These are phyloP conservation scores for Diabrotica undecimpunctata DNA, from an alignment of 1,140 invertebrate species.

Conservation along the genomic window DNA sequence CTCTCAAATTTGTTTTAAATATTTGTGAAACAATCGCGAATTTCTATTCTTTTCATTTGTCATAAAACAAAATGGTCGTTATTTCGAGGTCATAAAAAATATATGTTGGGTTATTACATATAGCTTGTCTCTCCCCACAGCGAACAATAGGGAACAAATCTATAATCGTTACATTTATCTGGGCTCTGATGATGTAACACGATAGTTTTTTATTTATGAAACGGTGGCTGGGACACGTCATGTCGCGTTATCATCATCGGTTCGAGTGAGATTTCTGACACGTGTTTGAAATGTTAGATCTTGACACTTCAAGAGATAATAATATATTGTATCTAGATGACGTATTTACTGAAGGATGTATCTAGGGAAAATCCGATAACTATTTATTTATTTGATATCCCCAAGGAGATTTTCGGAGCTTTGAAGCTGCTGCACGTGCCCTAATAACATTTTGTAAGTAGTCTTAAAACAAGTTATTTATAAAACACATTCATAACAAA, in stretches of 20 bases:
- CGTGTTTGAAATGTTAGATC: slow-evolving; percentile 16
- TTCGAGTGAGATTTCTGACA: slow-evolving; percentile 20
- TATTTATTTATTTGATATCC: slow-evolving; percentile 1
- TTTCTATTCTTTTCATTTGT: too few relatives aligned
- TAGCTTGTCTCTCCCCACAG: too few relatives aligned
- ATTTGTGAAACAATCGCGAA: too few relatives aligned
- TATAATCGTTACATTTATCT: slow-evolving; percentile 17
- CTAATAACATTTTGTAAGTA: too few relatives aligned
- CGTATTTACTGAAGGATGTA: slow-evolving; percentile 5
- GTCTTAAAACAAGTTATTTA: too few relatives aligned
- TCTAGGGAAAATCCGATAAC: slow-evolving; percentile 1
- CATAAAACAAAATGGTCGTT: too few relatives aligned
- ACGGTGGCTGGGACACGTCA: slow-evolving; percentile 13
- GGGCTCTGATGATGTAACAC: slow-evolving; percentile 6
- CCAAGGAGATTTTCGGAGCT: too few relatives aligned
- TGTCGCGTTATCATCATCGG: slow-evolving; percentile 17
- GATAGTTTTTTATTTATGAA: slow-evolving; percentile 18
- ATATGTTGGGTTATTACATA: too few relatives aligned
- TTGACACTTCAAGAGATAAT: slow-evolving; percentile 14
- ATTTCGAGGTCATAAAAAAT: too few relatives aligned
- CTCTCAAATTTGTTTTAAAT: too few relatives aligned
- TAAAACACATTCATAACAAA: too few relatives aligned
- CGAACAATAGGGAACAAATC: slow-evolving; percentile 23
- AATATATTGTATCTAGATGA: slow-evolving; percentile 9
- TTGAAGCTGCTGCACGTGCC: too few relatives aligned